phyloP scores from a whole-genome alignment of 1,140 invertebrate genomes.

The Grapholita molesta region DNA sequence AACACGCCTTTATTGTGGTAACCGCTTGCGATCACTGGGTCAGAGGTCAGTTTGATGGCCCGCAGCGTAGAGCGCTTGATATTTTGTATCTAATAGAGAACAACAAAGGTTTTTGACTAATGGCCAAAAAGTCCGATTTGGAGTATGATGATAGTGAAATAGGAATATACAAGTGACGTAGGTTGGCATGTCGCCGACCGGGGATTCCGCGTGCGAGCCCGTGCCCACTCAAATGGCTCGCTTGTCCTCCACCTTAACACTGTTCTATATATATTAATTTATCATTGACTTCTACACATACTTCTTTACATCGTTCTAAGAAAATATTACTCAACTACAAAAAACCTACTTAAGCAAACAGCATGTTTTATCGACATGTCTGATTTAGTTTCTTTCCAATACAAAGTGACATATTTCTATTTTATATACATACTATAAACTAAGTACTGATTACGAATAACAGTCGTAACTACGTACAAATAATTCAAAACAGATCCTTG shows the following conservation, averaged over 20 bases:
- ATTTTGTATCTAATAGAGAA: no score
- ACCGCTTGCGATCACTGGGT: no score
- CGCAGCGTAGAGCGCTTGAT: no score
- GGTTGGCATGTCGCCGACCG: slow-evolving; percentile 1
- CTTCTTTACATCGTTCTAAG: not conserved
- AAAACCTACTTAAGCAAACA: not conserved
- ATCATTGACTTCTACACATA: not conserved
- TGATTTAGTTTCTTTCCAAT: no score
- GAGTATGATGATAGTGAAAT: not conserved
- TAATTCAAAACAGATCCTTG: not conserved
- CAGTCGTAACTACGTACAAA: no score
- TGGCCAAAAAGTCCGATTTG: not conserved
- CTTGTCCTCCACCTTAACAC: not conserved
- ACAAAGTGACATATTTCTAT: not conserved
- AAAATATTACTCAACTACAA: not conserved
- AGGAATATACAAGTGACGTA: not conserved
- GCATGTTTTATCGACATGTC: no score
- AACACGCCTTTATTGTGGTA: no score
- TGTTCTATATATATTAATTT: slow-evolving; percentile 2
- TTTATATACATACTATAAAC: no score
- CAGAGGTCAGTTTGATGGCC: no score
- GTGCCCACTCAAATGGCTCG: not conserved
- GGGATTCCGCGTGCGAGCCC: not conserved
- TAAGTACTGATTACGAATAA: no score
- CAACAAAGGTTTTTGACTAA: no score